Base-by-base conservation (phyloP, 2,797 vertebrate genomes). In the Jordanella pulchra region DNA sequence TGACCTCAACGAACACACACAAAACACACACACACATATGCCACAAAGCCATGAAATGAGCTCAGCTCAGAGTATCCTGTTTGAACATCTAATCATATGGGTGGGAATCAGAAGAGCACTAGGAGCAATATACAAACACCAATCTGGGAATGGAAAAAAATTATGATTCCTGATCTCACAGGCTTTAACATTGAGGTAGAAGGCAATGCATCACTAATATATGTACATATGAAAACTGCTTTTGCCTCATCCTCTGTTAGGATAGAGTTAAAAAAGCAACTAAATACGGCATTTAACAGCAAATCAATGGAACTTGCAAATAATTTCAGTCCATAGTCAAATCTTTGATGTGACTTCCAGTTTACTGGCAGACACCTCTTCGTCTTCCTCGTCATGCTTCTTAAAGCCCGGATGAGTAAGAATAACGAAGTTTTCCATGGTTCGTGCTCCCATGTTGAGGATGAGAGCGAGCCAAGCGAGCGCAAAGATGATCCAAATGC, bases 401-500 rank as follows among this genome's bases (percentile, higher is more conserved):
- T 76, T 77, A 25, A 89, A 74, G 35, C 85, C 63, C 0, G 83
- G 81, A 23, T 88, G 84, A 65, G 90, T 93, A 7, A 95, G 78
- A 55, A 90, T 82, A 12, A 96, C 82, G 12, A 91, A 71, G 61
- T 93, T 90, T 84, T 95, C 94, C 88, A 96, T 90, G 53, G 95
- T 71, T 68, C 93, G 89, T 82, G 92, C 86, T 39, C 91, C 94
- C 79, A 95, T 82, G 4, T 94, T 94, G 60, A 95, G 83, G 70
- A 95, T 84, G 1, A 94, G 81, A 25, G 94, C 91, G 0, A 95
- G 89, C 94, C 94, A 95, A 48, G 91, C 93, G 55, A 95, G 79
- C 11, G 90, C 93, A 9, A 95, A 91, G 75, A 95, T 86, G 82
- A 95, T 94, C 94, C 94, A 95, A 11, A 95, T 63, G 0, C 93